Evolutionary conservation across 2,888 invertebrate species (phyloP).

Genomic region (Apamea epomidion): DNA sequence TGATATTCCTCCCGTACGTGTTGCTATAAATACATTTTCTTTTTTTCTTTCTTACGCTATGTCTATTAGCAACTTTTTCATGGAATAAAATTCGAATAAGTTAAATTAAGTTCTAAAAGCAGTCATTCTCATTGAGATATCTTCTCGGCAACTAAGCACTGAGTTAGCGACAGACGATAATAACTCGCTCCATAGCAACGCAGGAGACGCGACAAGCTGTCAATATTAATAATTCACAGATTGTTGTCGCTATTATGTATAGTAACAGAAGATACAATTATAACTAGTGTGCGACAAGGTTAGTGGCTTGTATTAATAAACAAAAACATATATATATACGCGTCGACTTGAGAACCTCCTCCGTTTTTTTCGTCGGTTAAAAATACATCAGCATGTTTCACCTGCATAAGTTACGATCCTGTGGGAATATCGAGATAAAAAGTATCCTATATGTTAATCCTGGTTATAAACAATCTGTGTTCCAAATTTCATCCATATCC

Average conservation of each 20-base stretch:
- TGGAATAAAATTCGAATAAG: neutral
- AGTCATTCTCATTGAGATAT: neutral
- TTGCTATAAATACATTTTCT: too few relatives aligned
- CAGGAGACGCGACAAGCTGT: slow-evolving; percentile 30
- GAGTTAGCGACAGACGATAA: slow-evolving; percentile 14
- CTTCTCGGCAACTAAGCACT: neutral
- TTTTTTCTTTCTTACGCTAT: too few relatives aligned
- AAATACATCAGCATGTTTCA: neutral
- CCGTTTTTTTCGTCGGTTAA: too few relatives aligned
- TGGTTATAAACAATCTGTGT: too few relatives aligned
- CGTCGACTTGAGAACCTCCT: too few relatives aligned
- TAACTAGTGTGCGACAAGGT: too few relatives aligned
- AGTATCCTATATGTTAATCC: too few relatives aligned
- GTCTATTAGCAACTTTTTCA: neutral
- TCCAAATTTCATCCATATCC: too few relatives aligned
- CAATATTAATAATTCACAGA: slow-evolving; percentile 31
- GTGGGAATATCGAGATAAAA: too few relatives aligned
- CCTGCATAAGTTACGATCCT: too few relatives aligned
- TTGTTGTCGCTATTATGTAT: neutral
- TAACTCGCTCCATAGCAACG: slow-evolving; percentile 37
- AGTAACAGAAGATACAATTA: neutral
- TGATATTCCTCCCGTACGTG: too few relatives aligned
- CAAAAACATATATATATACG: too few relatives aligned
- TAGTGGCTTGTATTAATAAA: neutral
- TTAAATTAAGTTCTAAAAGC: neutral